Base-by-base conservation (phyloP, 64 coral and sea anemone genomes). In the Hydrozoanthus tunicans region DNA sequence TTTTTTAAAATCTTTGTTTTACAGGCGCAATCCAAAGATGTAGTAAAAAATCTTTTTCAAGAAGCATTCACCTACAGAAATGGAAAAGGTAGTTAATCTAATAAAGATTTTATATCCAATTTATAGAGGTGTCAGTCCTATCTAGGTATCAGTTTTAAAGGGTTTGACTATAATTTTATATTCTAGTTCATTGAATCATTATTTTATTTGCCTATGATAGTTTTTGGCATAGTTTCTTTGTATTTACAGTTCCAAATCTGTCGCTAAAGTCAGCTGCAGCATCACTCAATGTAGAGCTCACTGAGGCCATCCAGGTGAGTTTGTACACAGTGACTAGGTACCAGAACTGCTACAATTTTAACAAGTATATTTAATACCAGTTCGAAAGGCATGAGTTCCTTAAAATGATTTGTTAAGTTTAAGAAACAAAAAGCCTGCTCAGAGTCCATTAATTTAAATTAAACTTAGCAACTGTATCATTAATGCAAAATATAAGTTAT, bases 21-120 rank as follows among this genome's bases (percentile, higher is more conserved):
- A 58, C 12, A 98, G 96, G 96, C 96, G 13, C 92, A 98, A 58
- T 98, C 96, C 6, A 98, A 98, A 85, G 96, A 98, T 91, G 58
- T 98, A 67, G 96, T 98, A 10, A 84, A 80, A 17, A 95, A 93
- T 7, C 78, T 95, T 71, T 91, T 98, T 14, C 91, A 98, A 5
- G 96, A 98, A 78, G 96, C 91, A 52, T 98, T 93, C 62, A 82
- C 82, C 6, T 92, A 98, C 78, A 95, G 96, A 85, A 91, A 90
- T 80, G 86, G 70, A 53, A 56, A 81, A 91, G 96, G 96, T 96
- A 26, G 12, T 56, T 72, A 77, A 57, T 59, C 12, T 24, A 80
- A 32, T 64, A 57, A 67, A 72, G 32, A 24, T 32, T 52, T 43
- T 1, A 1, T 53, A 51, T 75, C 7, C 25, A 1, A 9, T 4